Evolutionary conservation across 2,797 vertebrate species (phyloP).

Genomic region (Acanthopagrus latus): DNA sequence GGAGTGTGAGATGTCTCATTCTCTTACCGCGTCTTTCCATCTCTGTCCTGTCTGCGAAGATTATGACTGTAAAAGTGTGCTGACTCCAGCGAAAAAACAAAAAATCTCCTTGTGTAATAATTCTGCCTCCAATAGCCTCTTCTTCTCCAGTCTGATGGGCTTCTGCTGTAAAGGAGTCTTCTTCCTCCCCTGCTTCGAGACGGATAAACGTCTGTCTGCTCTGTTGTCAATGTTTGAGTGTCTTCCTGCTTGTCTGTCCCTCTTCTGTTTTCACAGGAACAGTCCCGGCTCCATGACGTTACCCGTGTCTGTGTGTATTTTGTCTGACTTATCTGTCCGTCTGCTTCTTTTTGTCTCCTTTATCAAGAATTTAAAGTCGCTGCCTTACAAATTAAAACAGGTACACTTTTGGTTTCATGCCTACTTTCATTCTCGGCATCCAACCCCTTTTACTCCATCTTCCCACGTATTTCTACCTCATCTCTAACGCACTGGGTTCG

Average conservation of each 20-base stretch:
- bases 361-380: conserved; percentile 88
- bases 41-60: conserved; percentile 56
- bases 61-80: conserved; percentile 49
- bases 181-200: conserved; percentile 47
- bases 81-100: conserved; percentile 54
- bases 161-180: conserved; percentile 45
- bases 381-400: conserved; percentile 91
- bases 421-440: conserved; percentile 29
- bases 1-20: conserved; percentile 54
- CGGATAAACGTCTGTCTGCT: conserved; percentile 63
- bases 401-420: conserved; percentile 84
- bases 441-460: conserved; percentile 30
- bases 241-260: conserved; percentile 38
- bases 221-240: conserved; percentile 33
- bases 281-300: conserved; percentile 17
- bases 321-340: conserved; percentile 68
- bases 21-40: conserved; percentile 36
- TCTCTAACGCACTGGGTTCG: conserved; percentile 38
- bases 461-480: conserved; percentile 25
- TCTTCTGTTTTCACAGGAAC: conserved; percentile 51
- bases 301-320: conserved; percentile 46
- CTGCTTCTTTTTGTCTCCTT: conserved; percentile 74
- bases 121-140: conserved; percentile 59
- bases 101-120: conserved; percentile 66
- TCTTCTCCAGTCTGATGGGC: conserved; percentile 40